These are phyloP conservation scores for Neelides sp. DNA, from an alignment of 1,140 invertebrate species.

Conservation along the genomic window DNA sequence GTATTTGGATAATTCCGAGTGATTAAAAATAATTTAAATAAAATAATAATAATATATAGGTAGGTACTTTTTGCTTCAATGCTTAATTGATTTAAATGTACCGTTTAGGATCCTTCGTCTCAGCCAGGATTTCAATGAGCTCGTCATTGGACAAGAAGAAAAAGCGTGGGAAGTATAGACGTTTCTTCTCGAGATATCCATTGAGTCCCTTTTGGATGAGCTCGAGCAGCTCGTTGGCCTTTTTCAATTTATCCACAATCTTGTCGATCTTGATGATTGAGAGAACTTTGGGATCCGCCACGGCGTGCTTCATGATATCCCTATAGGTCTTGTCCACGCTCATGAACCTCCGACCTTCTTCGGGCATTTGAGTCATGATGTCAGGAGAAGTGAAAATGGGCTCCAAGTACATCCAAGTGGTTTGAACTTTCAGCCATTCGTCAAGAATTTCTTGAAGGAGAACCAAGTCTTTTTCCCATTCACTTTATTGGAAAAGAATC, in stretches of 20 bases:
- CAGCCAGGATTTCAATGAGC: constrained; percentile 85
- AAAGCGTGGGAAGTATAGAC: constrained; percentile 85
- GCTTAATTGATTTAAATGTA: too few species aligned
- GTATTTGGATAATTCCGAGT: too few species aligned
- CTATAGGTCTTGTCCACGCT: constrained; percentile 91
- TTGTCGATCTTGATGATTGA: constrained; percentile 79
- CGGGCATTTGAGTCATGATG: constrained; percentile 85
- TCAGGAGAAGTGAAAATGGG: constrained; percentile 96
- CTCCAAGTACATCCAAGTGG: constrained; percentile 93
- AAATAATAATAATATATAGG: too few species aligned
- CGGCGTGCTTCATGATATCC: constrained; percentile 81
- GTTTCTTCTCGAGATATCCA: constrained; percentile 89
- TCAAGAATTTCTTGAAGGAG: constrained; percentile 82
- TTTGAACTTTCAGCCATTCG: constrained; percentile 90
- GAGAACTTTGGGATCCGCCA: constrained; percentile 64
- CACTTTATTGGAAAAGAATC: constrained; percentile 38
- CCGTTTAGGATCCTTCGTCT: constrained; percentile 91
- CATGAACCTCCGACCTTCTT: constrained; percentile 76
- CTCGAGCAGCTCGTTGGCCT: constrained; percentile 73
- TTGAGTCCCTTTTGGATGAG: constrained; percentile 84
- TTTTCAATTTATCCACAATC: constrained; percentile 78
- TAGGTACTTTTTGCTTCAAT: too few species aligned
- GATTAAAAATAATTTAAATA: neutral
- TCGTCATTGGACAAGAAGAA: constrained; percentile 97
- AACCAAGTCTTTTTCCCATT: constrained; percentile 65